Percentiles rank a stretch among this genome's conserved stretches.
Evolutionary conservation across 2,888 invertebrate species (phyloP).

Genomic region (Leptinotarsa haldemani): DNA sequence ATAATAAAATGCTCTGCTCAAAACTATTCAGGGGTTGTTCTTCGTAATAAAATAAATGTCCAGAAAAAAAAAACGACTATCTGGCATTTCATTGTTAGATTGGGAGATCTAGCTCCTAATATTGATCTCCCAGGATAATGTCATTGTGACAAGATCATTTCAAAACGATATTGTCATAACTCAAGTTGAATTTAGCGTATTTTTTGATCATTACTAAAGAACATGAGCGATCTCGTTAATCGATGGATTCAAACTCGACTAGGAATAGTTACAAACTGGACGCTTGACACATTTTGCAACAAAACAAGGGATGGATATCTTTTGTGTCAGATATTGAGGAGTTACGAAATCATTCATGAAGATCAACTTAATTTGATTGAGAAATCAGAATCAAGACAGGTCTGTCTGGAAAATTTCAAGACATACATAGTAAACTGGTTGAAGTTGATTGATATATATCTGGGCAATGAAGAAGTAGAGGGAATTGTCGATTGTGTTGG

Average conservation of each 20-base stretch:
- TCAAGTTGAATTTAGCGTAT: background rate
- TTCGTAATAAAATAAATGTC: no score
- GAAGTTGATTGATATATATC: slow-evolving; percentile 66
- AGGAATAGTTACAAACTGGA: slow-evolving; percentile 69
- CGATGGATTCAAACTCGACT: slow-evolving; percentile 72
- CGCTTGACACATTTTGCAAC: slow-evolving; percentile 69
- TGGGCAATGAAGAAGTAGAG: slow-evolving; percentile 66
- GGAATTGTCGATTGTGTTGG: slow-evolving; percentile 69
- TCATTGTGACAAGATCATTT: background rate
- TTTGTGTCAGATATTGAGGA: slow-evolving; percentile 69
- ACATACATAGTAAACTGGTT: slow-evolving; percentile 69
- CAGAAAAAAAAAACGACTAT: no score
- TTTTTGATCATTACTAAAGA: no score
- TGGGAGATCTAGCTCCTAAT: no score
- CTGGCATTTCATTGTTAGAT: no score
- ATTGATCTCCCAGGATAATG: background rate
- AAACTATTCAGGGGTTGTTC: no score
- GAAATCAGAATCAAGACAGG: slow-evolving; percentile 55
- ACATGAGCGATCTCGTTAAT: slow-evolving; percentile 72
- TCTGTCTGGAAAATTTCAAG: slow-evolving; percentile 66
- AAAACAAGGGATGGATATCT: slow-evolving; percentile 72
- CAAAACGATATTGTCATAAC: background rate
- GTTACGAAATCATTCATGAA: slow-evolving; percentile 71
- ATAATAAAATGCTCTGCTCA: no score
- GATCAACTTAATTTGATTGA: slow-evolving; percentile 69